These are phyloP conservation scores for Lobophora halterata DNA, from an alignment of 2,888 invertebrate species.

Conservation along the genomic window DNA sequence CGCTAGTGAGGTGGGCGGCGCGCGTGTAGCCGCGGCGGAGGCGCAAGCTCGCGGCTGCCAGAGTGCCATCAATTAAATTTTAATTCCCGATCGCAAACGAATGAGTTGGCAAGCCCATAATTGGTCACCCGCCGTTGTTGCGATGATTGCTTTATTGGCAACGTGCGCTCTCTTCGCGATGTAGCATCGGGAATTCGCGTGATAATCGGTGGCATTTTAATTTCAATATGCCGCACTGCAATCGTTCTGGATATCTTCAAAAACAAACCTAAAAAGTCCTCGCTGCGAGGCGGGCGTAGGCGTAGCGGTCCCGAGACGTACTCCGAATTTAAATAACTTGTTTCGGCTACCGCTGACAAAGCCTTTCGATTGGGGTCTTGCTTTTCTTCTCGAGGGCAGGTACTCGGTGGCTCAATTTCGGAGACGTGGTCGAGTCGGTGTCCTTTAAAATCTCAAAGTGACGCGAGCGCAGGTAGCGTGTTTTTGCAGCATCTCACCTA, in stretches of 20 bases:
- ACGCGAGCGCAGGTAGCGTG: slow-evolving; percentile 66
- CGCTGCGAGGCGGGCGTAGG: slow-evolving; percentile 44
- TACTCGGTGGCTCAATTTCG: slow-evolving; percentile 38
- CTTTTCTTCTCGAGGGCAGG: slow-evolving; percentile 45
- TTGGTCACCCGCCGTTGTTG: slow-evolving; percentile 63
- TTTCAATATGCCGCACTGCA: slow-evolving; percentile 44
- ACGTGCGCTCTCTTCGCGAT: slow-evolving; percentile 47
- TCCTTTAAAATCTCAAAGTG: slow-evolving; percentile 51
- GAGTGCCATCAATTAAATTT: slow-evolving; percentile 70
- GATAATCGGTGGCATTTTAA: slow-evolving; percentile 48
- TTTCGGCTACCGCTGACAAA: slow-evolving; percentile 71
- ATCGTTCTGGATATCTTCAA: slow-evolving; percentile 33
- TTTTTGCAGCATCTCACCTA: slow-evolving; percentile 68
- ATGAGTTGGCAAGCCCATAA: slow-evolving; percentile 63
- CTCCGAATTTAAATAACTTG: slow-evolving; percentile 74
- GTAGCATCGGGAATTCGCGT: slow-evolving; percentile 51
- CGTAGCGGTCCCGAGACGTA: slow-evolving; percentile 53
- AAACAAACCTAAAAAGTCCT: slow-evolving; percentile 33
- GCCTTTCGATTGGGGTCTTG: slow-evolving; percentile 53
- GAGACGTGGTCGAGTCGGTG: slow-evolving; percentile 46
- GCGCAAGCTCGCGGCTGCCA: slow-evolving; percentile 41
- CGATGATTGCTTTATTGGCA: slow-evolving; percentile 76
- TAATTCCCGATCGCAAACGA: slow-evolving; percentile 69
- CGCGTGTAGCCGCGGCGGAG: slow-evolving; percentile 38
- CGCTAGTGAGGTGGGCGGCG: slow-evolving; percentile 39